Evolutionary conservation across 1,140 invertebrate species (phyloP).

Genomic region (Drosophila navojoa): DNA sequence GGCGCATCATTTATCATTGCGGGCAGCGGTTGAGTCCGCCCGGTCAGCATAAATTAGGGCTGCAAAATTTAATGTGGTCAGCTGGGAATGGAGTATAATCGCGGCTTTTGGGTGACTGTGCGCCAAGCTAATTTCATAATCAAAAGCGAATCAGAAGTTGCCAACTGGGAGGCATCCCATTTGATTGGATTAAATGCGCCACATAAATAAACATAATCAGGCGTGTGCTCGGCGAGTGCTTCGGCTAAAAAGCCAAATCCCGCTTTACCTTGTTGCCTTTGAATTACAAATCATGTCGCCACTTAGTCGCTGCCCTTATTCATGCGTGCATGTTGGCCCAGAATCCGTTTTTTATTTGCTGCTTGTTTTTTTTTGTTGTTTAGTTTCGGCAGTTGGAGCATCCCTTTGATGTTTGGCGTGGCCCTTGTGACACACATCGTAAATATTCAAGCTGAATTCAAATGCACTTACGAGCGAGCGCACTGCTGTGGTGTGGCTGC

Average conservation of each 20-base stretch:
- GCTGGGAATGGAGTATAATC: constrained; percentile 40
- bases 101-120: constrained; percentile 41
- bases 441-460: constrained; percentile 74
- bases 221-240: constrained; percentile 25
- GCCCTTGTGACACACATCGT: constrained; percentile 54
- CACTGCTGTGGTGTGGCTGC: not conserved
- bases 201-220: constrained; percentile 81
- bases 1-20: constrained; percentile 58
- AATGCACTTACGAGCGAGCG: constrained; percentile 56
- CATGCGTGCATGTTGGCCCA: constrained; percentile 69
- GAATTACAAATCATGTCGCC: constrained; percentile 74
- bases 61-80: constrained; percentile 62
- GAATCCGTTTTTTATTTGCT: constrained; percentile 10
- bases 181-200: constrained; percentile 77
- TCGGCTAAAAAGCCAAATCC: constrained; percentile 30
- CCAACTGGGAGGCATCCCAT: constrained; percentile 33
- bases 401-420: constrained; percentile 35
- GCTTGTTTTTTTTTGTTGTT: constrained; percentile 8
- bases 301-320: constrained; percentile 68
- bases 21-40: constrained; percentile 47
- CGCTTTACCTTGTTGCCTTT: constrained; percentile 65
- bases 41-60: constrained; percentile 54
- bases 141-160: constrained; percentile 46
- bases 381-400: constrained; percentile 12
- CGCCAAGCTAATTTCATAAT: constrained; percentile 70